A percentile compares a stretch with the other conserved stretches of the same genome.
Conservation (phyloP, 2,888 invertebrate species). For the Acholoe squamosa region DNA sequence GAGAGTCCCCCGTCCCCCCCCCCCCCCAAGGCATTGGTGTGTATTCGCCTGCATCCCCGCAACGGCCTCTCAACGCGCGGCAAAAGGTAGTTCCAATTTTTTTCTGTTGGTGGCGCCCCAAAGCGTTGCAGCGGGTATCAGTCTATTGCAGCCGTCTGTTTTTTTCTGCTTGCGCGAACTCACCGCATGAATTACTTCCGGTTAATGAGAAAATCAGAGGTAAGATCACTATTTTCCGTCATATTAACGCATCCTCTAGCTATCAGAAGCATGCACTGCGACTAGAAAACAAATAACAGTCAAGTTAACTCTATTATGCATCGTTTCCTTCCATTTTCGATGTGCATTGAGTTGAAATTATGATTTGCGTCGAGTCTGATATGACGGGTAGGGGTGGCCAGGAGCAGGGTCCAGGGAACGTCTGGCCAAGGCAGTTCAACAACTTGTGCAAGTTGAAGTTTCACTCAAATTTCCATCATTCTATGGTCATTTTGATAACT, state of each 20-base stretch:
- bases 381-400: background rate
- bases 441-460: background rate
- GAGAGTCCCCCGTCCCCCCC: too few relatives aligned
- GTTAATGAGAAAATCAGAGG: constrained; percentile 20
- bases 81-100: background rate
- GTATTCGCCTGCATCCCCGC: too few relatives aligned
- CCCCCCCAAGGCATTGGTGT: too few relatives aligned
- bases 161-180: background rate
- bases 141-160: background rate
- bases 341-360: background rate
- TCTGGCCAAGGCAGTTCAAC: background rate
- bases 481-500: background rate
- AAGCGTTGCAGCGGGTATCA: background rate
- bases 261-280: background rate
- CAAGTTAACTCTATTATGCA: constrained; percentile 38
- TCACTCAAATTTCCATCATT: background rate
- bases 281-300: too few relatives aligned
- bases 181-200: background rate
- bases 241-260: background rate
- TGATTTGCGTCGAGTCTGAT: background rate
- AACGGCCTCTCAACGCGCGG: background rate
- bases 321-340: background rate
- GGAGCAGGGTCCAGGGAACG: background rate
- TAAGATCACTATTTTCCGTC: constrained; percentile 2
- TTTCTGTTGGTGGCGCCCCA: background rate